Percentiles rank a stretch among this genome's conserved stretches.
Conservation (phyloP, 2,113 vertebrate genomes). For the Osmerus eperlanus region DNA sequence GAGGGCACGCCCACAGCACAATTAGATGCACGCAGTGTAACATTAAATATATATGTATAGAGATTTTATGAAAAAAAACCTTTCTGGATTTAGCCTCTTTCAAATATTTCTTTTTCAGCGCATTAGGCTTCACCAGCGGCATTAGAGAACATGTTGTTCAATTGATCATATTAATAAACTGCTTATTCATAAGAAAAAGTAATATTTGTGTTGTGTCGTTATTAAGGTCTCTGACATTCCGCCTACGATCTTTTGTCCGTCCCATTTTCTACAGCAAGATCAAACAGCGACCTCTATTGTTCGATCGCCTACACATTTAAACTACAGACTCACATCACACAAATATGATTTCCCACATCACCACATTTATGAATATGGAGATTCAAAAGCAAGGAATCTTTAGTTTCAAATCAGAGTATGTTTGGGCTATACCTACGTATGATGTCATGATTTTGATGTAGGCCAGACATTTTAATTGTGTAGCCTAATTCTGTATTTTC, state of each 20-base stretch:
- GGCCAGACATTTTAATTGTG: no score
- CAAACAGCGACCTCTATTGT: background rate
- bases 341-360: no score
- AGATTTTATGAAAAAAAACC: slow-evolving; percentile 15
- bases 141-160: slow-evolving; percentile 45
- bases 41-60: slow-evolving; percentile 13
- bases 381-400: no score
- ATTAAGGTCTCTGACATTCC: background rate
- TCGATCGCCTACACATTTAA: background rate
- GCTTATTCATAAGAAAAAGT: slow-evolving; percentile 20
- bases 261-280: no score
- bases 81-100: slow-evolving; percentile 29
- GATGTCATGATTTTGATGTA: no score
- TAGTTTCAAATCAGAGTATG: no score
- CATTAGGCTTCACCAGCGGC: slow-evolving; percentile 27
- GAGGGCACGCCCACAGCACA: slow-evolving; percentile 6
- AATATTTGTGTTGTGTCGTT: background rate
- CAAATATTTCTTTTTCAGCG: slow-evolving; percentile 20
- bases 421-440: no score
- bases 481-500: no score
- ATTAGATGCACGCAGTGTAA: slow-evolving; percentile 20
- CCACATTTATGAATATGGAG: no score
- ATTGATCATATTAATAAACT: slow-evolving; percentile 57
- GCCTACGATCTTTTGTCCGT: no score
- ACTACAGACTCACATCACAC: no score